Base-by-base conservation (phyloP, 2,888 invertebrate genomes). In the Diachrysia chrysitis region DNA sequence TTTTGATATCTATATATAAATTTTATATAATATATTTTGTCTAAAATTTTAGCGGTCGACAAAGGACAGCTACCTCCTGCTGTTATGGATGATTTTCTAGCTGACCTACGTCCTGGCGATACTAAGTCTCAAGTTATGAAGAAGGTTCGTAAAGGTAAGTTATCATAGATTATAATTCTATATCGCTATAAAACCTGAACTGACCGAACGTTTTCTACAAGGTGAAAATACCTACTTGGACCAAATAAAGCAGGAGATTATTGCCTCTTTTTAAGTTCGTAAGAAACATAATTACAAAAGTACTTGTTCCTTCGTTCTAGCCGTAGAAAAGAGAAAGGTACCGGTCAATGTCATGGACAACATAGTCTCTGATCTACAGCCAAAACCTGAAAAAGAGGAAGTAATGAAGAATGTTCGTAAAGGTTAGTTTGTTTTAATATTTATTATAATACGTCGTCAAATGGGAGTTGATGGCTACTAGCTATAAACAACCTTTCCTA, bases 61-160 rank as follows among this genome's bases (percentile, higher is more conserved):
- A 53, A 62, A 12, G 61, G 67, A 23, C 1, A 53, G 10, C 17
- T 73, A 7, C 73, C 73, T 0, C 51, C 32, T 3, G 58, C 61
- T 9, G 53, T 73, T 19, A 9, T 66, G 16, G 51, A 73, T 14
- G 73, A 73, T 37, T 37, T 78, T 6, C 32, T 56, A 25, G 55
- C 29, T 0, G 55, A 73, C 14, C 14, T 73, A 16, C 73, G 66
- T 7, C 7, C 53, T 10, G 46, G 19, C 23, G 73, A 78, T 23
- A 73, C 17, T 16, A 57, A 59, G 19, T 17, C 66, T 58, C 51
- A 53, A 21, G 61, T 73, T 3, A 23, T 59, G 35, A 61, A 0
- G 9, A 73, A 73, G 12, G 78, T 77, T 16, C 78, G 19, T 10
- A 53, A 55, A 53, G 73, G 73, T 73, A 56, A 59, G 29, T 12